A percentile compares a stretch with the other conserved stretches of the same genome.
These are phyloP conservation scores for Anguilla rostrata DNA, from an alignment of 2,113 vertebrate species.

Conservation along the genomic window DNA sequence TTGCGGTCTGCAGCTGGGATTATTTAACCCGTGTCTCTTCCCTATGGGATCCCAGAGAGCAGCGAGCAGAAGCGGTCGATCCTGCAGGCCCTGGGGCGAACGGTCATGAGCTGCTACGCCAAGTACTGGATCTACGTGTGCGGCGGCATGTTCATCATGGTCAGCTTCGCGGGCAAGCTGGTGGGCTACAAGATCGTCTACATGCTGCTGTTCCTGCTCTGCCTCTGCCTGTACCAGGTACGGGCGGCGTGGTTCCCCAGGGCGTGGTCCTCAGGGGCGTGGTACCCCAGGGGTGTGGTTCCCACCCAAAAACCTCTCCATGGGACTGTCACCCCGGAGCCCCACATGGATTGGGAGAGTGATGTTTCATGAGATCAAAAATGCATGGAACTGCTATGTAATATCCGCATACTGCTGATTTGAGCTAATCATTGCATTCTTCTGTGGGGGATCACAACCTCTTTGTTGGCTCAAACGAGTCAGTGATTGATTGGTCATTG, in stretches of 20 bases:
- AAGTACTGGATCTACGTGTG: constrained; percentile 98
- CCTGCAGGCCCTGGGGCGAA: constrained; percentile 74
- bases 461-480: no score
- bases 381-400: no score
- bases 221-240: constrained; percentile 91
- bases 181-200: constrained; percentile 96
- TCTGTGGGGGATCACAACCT: no score
- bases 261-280: no score
- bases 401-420: no score
- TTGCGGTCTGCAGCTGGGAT: background rate
- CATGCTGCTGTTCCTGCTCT: constrained; percentile 95
- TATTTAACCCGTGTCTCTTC: background rate
- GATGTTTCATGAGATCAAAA: no score
- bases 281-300: no score
- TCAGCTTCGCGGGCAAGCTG: constrained; percentile 90
- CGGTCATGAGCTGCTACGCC: constrained; percentile 75
- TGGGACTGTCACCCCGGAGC: no score
- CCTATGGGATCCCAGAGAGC: constrained; percentile 37
- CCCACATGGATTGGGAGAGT: no score
- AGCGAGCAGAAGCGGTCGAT: constrained; percentile 57
- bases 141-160: constrained; percentile 91
- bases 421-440: no score
- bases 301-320: background rate
- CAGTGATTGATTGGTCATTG: no score
- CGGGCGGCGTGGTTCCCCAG: background rate